Percentiles rank a stretch among this genome's conserved stretches.
These are phyloP conservation scores for Oreonectes daqikongensis DNA, from an alignment of 2,797 vertebrate genomes.

Conservation along the genomic window DNA sequence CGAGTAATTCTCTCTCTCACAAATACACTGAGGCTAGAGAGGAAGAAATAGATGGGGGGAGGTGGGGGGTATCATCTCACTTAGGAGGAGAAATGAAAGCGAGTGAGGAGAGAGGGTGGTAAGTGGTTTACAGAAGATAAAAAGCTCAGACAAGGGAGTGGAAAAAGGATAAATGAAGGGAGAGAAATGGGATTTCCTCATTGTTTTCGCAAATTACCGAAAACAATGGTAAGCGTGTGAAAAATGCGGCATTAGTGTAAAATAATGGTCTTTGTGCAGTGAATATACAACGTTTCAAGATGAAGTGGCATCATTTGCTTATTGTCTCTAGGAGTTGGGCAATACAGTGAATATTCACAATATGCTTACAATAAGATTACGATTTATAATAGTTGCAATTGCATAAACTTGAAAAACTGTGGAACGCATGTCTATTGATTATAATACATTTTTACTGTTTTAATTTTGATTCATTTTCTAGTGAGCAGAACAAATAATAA, in stretches of 20 bases:
- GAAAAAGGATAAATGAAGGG: constrained; percentile 47
- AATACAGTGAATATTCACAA: not conserved
- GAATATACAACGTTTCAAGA: not conserved
- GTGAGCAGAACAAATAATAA: no score
- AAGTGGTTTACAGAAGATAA: constrained; percentile 33
- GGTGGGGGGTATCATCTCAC: constrained; percentile 44
- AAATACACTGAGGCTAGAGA: constrained; percentile 48
- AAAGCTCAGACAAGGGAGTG: constrained; percentile 44
- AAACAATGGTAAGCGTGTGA: constrained; percentile 15
- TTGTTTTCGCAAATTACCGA: constrained; percentile 16
- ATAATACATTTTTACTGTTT: no score
- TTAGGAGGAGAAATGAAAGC: constrained; percentile 28
- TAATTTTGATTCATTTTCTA: no score
- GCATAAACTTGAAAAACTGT: no score
- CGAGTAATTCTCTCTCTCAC: constrained; percentile 56
- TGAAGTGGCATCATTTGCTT: not conserved
- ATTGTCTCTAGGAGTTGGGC: not conserved
- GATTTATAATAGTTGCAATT: no score
- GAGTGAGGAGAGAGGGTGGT: constrained; percentile 41
- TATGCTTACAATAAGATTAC: not conserved
- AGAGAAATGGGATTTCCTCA: constrained; percentile 20
- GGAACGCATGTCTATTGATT: no score
- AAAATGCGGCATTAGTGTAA: constrained; percentile 7
- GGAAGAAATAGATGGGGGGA: constrained; percentile 27
- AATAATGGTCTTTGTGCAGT: not conserved